These are phyloP conservation scores for Hipposideros larvatus DNA, from an alignment of 2,797 vertebrate species.

Conservation along the genomic window DNA sequence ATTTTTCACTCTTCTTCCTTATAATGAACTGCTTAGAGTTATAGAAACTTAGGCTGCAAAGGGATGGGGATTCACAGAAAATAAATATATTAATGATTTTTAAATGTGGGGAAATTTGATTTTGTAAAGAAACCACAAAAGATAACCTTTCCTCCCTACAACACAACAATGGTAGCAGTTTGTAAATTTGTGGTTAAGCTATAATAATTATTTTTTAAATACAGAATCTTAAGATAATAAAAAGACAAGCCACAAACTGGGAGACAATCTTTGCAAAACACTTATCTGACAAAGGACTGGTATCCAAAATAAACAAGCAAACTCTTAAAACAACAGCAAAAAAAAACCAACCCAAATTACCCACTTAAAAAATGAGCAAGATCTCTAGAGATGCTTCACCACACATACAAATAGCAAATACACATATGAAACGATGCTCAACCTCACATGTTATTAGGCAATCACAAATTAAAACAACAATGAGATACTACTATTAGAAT, in stretches of 20 bases:
- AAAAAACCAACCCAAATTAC: background rate
- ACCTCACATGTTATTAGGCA: background rate
- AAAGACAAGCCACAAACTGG: background rate
- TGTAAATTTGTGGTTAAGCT: background rate
- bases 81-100: slow-evolving; percentile 44
- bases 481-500: background rate
- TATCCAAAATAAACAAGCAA: background rate
- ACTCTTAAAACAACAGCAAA: slow-evolving; percentile 48
- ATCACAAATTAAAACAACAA: background rate
- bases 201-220: slow-evolving; percentile 20
- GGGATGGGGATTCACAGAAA: background rate
- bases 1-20: slow-evolving; percentile 13
- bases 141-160: background rate
- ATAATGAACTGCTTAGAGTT: background rate
- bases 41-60: background rate
- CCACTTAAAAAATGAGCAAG: background rate
- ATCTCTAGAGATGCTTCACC: background rate
- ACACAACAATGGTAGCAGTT: slow-evolving; percentile 12
- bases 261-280: slow-evolving; percentile 25
- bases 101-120: slow-evolving; percentile 36
- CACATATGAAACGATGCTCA: background rate
- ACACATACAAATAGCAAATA: background rate
- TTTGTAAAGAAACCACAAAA: slow-evolving; percentile 32
- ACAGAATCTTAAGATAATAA: background rate
- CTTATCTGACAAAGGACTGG: background rate